A percentile compares a stretch with the other conserved stretches of the same genome.
phyloP scores from a whole-genome alignment of 2,113 vertebrate species.

The Mormyrus lacerda region DNA sequence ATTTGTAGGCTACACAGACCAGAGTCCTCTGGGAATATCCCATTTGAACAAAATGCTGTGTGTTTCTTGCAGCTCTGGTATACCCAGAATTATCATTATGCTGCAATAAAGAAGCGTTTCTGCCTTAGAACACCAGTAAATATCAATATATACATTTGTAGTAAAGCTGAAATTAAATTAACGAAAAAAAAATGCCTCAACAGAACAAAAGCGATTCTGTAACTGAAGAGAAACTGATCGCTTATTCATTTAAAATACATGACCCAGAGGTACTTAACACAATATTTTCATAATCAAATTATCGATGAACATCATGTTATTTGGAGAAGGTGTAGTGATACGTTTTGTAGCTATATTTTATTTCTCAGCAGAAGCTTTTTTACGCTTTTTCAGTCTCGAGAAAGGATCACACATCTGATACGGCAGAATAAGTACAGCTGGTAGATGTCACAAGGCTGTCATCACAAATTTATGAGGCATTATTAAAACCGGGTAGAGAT shows the following conservation, averaged over 20 bases:
- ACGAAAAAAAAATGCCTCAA: neutral
- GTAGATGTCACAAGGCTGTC: neutral
- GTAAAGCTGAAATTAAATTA: neutral
- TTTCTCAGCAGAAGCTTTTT: neutral
- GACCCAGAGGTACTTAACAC: neutral
- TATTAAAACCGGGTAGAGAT: neutral
- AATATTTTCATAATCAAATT: neutral
- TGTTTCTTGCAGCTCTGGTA: conserved; percentile 15
- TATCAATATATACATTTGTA: neutral
- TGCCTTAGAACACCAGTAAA: neutral
- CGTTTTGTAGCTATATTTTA: neutral
- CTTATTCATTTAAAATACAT: neutral
- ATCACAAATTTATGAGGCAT: neutral
- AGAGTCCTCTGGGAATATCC: conserved; percentile 22
- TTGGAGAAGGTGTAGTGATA: neutral
- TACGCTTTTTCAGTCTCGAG: neutral
- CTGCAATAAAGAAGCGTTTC: neutral
- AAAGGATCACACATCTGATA: neutral
- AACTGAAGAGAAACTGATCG: neutral
- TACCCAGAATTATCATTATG: conserved; percentile 7
- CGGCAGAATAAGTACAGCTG: neutral
- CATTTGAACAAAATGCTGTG: conserved; percentile 21
- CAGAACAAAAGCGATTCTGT: neutral
- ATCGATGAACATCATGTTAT: neutral
- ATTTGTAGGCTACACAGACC: conserved; percentile 28